Base-by-base conservation (phyloP, 2,888 invertebrate species). In the Conchocele bisecta region DNA sequence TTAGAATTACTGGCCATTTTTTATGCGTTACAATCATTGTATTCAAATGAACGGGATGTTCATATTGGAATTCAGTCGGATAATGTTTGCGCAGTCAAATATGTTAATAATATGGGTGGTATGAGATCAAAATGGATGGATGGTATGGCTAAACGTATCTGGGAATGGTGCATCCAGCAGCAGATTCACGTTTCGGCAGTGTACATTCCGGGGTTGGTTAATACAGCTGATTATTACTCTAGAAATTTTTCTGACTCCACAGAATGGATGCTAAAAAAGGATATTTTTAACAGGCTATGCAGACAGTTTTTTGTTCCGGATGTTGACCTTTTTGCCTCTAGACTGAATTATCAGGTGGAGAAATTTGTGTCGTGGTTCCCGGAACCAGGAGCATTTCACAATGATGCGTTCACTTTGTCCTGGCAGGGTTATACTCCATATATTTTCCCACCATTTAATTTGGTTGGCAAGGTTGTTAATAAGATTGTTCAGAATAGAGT, bases 41-140 rank as follows among this genome's bases (percentile, higher is more conserved):
- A 54, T 48, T 11, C n/a, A 13, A 11, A 48, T 22, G 42, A 17
- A 7, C 6, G 33, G 3, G 20, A 63, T 46, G 13, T 20, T 20
- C 61, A 72, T 57, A 58, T 72, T 13, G 28, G 54, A 17, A 33
- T 73, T 17, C 33, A 50, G 20, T 67, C 54, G 22, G 73, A 73
- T 20, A 73, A 63, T 63, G 53, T 58, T 26, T 39, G 53, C n/a
- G 63, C 64, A 28, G 67, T 68, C 3, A 20, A 42, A 15, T 67
- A 73, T 26, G 35, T 73, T 13, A 67, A 67, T 48, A 61, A 73
- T 46, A 39, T 67, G 61, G 67, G 73, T 26, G 73, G 73, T 41
- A 65, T 57, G 50, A 5, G 15, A 13, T 66, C 66, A 17, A 15
- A 13, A 13, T n/a, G 3, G 17, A 20, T 58, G 29, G 26, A 58